phyloP scores from a whole-genome alignment of 2,113 vertebrate species.

The Lipophrys pholis region DNA sequence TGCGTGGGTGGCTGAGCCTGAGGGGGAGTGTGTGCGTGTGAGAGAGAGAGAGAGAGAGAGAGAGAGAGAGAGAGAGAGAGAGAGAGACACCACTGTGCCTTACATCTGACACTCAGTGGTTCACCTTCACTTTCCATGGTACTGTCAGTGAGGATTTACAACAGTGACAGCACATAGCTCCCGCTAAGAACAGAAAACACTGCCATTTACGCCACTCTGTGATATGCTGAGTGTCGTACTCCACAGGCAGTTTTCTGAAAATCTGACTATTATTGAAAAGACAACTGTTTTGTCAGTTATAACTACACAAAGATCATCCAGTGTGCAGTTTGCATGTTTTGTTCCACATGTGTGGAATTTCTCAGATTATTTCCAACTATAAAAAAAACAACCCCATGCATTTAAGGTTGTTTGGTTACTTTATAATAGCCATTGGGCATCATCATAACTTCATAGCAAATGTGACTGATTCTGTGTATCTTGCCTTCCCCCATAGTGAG shows the following conservation, averaged over 20 bases:
- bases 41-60: constrained; percentile 39
- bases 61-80: constrained; percentile 10
- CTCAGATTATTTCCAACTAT: no score
- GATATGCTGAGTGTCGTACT: constrained; percentile 34
- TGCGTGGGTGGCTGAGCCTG: constrained; percentile 66
- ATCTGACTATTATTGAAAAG: no score
- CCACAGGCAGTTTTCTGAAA: not conserved
- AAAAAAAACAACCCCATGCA: no score
- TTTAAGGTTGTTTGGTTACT: no score
- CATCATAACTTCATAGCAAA: no score
- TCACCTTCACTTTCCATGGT: constrained; percentile 58
- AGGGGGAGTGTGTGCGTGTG: constrained; percentile 32
- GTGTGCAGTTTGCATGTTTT: no score
- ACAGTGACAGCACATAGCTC: constrained; percentile 38
- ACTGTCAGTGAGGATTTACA: constrained; percentile 49
- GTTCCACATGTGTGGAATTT: no score
- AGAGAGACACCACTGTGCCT: constrained; percentile 24
- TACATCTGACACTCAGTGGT: constrained; percentile 61
- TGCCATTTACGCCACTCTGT: constrained; percentile 40
- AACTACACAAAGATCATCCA: no score
- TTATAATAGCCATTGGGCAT: no score
- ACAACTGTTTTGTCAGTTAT: no score
- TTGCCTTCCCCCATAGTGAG: no score
- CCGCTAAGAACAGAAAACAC: constrained; percentile 43
- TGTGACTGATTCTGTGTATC: no score